Evolutionary conservation across 2,113 vertebrate genomes (phyloP), one percentile per base, ranked within the genome.

Genomic region (Agelaius tricolor): DNA sequence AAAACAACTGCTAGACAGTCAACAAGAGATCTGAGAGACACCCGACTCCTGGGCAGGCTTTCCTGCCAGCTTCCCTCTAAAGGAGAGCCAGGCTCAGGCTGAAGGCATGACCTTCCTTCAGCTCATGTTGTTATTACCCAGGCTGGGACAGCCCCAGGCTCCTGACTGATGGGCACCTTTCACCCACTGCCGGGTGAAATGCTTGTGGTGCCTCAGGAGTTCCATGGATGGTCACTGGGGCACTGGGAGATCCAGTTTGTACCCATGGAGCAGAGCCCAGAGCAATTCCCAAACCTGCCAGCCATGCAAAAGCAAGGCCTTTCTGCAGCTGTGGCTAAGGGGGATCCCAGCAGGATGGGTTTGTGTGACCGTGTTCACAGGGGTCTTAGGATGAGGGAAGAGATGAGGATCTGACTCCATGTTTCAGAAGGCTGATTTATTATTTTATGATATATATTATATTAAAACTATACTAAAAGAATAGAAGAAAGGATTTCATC

Each of bases 1-100:
- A 44, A 93, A 95, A 91, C 94, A 95, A 94, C 91, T 93, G 49
- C 93, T 39, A 83, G 66, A 92, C 83, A 78, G 93, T 95, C 89
- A 96, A 79, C 91, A 96, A 52, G 82, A 79, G 87, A 82, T 82
- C 75, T 55, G 81, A 76, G 7, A 0, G 84, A 26, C 87, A 86
- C 41, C 28, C 5, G 3, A 67, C 63, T 81, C 75, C 84, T 0
- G 1, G 30, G 43, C 67, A 41, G 62, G 26, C 14, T 76, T 15
- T 66, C 44, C 62, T 89, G 87, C 77, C 91, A 91, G 65, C 75
- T 85, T 84, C 78, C 91, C 37, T 55, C 73, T 79, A 80, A 69
- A 44, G 52, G 67, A 33, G 46, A 76, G 33, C 21, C 0, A 0
- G 49, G 62, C 87, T 91, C 1, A 0, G 58, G 59, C 37, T 92